Base-by-base conservation (phyloP, 2,888 invertebrate species). In the Hedychridium roseum region DNA sequence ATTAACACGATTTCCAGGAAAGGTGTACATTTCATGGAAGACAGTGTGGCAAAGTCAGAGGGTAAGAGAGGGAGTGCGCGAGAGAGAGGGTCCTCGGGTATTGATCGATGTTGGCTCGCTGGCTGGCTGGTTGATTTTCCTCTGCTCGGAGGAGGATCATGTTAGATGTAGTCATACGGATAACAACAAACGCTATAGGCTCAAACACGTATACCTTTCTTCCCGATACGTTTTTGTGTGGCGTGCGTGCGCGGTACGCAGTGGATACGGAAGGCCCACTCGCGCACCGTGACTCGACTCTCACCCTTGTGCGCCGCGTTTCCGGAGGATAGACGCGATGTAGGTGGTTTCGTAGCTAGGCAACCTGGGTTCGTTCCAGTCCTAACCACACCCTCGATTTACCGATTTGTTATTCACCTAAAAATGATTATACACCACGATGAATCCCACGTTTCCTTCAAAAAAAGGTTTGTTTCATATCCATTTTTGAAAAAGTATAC, bases 351-450 rank as follows among this genome's bases (percentile, higher is more conserved):
- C 51, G 75, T 74, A 70, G 52, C 76, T 62, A 67, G 59, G 76
- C 76, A 76, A 76, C 76, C 69, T 67, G 65, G 66, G 64, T 62
- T 63, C 61, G 70, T 70, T 71, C 65, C 64, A 71, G 64, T 70
- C 66, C 62, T 68, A 71, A 73, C 75, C 75, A 73, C 76, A 73
- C 75, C 76, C 74, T 68, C 64, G 66, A 64, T 68, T 67, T 61
- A 66, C 63, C 73, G 68, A 75, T 76, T 74, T 74, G 73, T 74
- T 73, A 73, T 72, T 75, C 75, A 75, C 74, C 67, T 66, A 62
- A 64, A 66, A 66, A 70, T 65, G 55, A 54, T n/a, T n/a, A n/a
- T 54, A 46, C 52, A 34, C 39, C 39, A 28, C 23, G 35, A 34
- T 31, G 44, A 41, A 9, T 27, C 2, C 27, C 9, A 7, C 27